A percentile compares a stretch with the other conserved stretches of the same genome.
Conservation (phyloP, 2,888 invertebrate genomes). For the Dryocosmus kuriphilus region DNA sequence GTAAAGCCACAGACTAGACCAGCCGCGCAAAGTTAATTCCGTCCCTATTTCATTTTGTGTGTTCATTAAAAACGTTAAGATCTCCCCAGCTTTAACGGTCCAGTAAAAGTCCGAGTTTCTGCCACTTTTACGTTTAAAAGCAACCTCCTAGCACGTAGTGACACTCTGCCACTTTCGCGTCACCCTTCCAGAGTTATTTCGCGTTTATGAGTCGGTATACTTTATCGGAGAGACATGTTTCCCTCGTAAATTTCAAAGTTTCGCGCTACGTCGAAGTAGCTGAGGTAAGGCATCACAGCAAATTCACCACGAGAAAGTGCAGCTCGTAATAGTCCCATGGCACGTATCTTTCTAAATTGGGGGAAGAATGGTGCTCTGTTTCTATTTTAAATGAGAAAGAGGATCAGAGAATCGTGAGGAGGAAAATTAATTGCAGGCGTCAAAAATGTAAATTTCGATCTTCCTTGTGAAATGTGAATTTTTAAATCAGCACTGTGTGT, state of each 20-base stretch:
- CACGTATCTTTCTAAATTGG: slow-evolving; percentile 65
- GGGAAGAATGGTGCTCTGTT: slow-evolving; percentile 31
- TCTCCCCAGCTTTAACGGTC: slow-evolving; percentile 4
- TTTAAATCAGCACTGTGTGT: too few species aligned
- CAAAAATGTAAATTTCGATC: too few species aligned
- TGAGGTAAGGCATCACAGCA: slow-evolving; percentile 49
- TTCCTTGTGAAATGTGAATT: too few species aligned
- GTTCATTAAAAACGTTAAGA: slow-evolving; percentile 28
- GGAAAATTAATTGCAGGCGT: background rate
- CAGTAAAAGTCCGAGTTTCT: slow-evolving; percentile 22
- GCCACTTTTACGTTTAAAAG: slow-evolving; percentile 7
- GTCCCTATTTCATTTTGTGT: background rate
- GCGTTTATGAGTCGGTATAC: slow-evolving; percentile 68
- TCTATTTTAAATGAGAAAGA: slow-evolving; percentile 10
- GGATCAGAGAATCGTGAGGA: background rate
- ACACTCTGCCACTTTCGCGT: slow-evolving; percentile 51
- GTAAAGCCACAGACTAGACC: background rate
- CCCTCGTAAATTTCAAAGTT: slow-evolving; percentile 71
- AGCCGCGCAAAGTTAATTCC: background rate
- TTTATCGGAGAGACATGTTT: slow-evolving; percentile 71
- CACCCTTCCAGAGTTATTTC: slow-evolving; percentile 63
- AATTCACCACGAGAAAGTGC: slow-evolving; percentile 53
- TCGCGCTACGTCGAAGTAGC: slow-evolving; percentile 59
- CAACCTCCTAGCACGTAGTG: slow-evolving; percentile 37
- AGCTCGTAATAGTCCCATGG: slow-evolving; percentile 62